Conservation (phyloP, 2,797 vertebrate species). For the Brachyrhaphis roseni region DNA sequence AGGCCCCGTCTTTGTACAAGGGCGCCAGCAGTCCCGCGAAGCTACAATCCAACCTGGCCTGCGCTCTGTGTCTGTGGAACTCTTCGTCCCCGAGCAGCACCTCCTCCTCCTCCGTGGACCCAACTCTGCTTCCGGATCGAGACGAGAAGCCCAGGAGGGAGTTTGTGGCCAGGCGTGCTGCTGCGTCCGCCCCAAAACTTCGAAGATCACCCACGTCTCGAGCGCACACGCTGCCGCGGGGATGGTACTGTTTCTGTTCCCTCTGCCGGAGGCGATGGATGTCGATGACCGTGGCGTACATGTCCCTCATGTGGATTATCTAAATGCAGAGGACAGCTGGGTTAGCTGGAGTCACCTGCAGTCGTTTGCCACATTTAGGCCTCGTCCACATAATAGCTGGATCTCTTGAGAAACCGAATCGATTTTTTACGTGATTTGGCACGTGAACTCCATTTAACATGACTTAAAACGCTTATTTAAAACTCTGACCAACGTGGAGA, state of each 20-base stretch:
- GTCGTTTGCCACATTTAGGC: neutral
- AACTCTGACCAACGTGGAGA: no score
- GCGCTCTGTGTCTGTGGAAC: conserved; percentile 43
- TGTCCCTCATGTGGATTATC: conserved; percentile 98
- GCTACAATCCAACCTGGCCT: conserved; percentile 63
- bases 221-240: conserved; percentile 72
- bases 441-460: no score
- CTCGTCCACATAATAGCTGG: no score
- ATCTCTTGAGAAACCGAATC: no score
- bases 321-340: conserved; percentile 27
- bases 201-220: conserved; percentile 64
- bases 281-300: conserved; percentile 98
- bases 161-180: conserved; percentile 84
- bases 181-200: conserved; percentile 72
- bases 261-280: conserved; percentile 91
- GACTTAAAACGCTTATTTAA: no score
- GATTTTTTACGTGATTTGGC: no score
- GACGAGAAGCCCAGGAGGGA: conserved; percentile 85
- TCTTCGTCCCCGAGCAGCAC: conserved; percentile 82
- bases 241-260: conserved; percentile 85
- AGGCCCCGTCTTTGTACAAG: conserved; percentile 82
- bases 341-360: neutral
- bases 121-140: conserved; percentile 62
- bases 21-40: conserved; percentile 84
- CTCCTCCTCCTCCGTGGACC: conserved; percentile 77